Evolutionary conservation across 2,888 invertebrate species (phyloP), one percentile per base, ranked within the genome.

Genomic region (Pardosa pseudoannulata): DNA sequence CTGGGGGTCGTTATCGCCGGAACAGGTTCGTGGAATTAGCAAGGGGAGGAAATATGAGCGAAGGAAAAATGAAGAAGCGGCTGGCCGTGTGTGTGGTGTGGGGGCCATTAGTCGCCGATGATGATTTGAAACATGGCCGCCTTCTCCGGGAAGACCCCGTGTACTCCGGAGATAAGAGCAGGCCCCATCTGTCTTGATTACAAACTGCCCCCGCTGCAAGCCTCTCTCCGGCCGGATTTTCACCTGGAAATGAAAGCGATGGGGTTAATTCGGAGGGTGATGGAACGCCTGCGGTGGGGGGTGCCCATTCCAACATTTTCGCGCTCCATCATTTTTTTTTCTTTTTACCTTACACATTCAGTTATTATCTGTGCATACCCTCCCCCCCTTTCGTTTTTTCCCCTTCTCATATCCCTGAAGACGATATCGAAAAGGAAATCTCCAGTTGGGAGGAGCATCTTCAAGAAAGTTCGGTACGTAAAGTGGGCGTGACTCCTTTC

Each of bases 101-200:
- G 72, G 82, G 83, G 83, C 83, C 81, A 82, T 82, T 82, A 82
- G 81, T 82, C 68, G 80, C 50, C 82, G 86, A 86, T 86, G 86
- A 86, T 78, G 86, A 86, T 78, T 86, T 86, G 86, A 86, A 86
- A 86, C 86, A 86, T 86, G 74, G 86, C 79, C 39, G 79, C 86
- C 65, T 70, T 79, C 74, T 65, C 46, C 56, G 41, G 50, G 74
- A 46, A 70, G 86, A 74, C 74, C 86, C 86, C 79, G 79, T 86
- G 86, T 74, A 79, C 74, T 67, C 86, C 27, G 19, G 86, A 86
- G 86, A 86, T 86, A 86, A 86, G 86, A 56, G 64, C 41, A 19
- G 74, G 79, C 64, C 79, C 86, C 86, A 86, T 86, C 79, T 86
- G 86, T 86, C 86, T 86, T 86, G 86, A 86, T 86, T 86, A 86